Conservation (phyloP, 2,888 invertebrate species). For the Sarcophaga rosellei region DNA sequence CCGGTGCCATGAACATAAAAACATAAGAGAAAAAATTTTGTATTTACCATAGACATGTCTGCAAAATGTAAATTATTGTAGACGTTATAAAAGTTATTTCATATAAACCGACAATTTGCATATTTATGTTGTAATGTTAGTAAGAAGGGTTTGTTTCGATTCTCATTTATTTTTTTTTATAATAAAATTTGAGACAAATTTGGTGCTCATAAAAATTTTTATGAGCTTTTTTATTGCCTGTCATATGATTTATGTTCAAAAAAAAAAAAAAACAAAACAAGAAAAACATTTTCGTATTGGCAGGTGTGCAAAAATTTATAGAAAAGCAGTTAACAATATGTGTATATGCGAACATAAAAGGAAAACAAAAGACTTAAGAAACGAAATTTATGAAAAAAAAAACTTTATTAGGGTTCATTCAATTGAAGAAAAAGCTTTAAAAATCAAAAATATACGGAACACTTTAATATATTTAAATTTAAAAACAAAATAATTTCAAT, state of each 20-base stretch:
- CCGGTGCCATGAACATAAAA: slow-evolving; percentile 47
- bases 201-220: slow-evolving; percentile 22
- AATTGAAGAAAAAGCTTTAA: not conserved
- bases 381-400: not conserved
- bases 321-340: not conserved
- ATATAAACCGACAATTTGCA: slow-evolving; percentile 31
- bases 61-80: slow-evolving; percentile 29
- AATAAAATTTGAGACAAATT: slow-evolving; percentile 8
- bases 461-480: no score
- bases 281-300: not conserved
- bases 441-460: not conserved
- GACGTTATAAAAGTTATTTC: slow-evolving; percentile 11
- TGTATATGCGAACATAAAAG: not conserved
- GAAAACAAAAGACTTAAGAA: slow-evolving; percentile 28
- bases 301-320: slow-evolving; percentile 9
- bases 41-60: slow-evolving; percentile 27
- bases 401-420: not conserved
- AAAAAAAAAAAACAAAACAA: no score
- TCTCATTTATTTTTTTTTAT: slow-evolving; percentile 1
- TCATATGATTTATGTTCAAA: not conserved
- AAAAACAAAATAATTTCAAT: no score
- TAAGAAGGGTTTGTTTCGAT: slow-evolving; percentile 1
- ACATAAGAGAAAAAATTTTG: not conserved
- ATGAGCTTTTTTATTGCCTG: not conserved
- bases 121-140: slow-evolving; percentile 37